These are phyloP conservation scores for Morone saxatilis DNA, from an alignment of 2,113 vertebrate genomes.

Conservation along the genomic window DNA sequence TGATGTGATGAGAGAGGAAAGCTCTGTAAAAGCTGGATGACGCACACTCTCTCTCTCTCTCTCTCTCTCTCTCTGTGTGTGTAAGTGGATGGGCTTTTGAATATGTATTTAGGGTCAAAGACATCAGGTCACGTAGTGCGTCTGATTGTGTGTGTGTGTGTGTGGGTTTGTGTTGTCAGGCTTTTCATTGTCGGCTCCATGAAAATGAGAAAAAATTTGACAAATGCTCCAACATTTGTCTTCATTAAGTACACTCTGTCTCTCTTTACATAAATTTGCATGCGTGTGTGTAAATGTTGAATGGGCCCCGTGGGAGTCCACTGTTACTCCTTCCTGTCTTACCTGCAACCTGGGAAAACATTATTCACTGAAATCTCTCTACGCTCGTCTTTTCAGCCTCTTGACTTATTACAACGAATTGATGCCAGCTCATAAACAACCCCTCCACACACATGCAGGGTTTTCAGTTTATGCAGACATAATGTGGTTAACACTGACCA, in stretches of 20 bases:
- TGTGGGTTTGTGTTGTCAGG: not conserved
- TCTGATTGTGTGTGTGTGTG: not conserved
- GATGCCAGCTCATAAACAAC: not conserved
- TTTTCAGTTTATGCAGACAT: not conserved
- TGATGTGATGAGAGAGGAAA: conserved; percentile 25
- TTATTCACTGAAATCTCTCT: not conserved
- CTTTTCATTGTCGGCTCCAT: not conserved
- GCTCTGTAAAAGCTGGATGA: not conserved
- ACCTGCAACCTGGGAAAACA: not conserved
- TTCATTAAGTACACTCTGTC: conserved; percentile 28
- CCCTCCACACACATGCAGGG: not conserved
- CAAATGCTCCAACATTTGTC: conserved; percentile 39
- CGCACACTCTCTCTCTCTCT: not conserved
- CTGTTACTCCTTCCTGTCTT: not conserved
- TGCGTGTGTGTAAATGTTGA: conserved; percentile 15
- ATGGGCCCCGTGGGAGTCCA: not conserved
- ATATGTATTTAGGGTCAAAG: not conserved
- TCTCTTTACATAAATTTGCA: conserved; percentile 35
- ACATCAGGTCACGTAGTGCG: not conserved
- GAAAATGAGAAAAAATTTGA: not conserved
- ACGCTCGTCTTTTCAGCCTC: not conserved
- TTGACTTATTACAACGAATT: not conserved
- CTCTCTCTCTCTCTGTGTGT: not conserved
- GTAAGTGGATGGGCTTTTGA: not conserved
- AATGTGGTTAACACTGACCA: not conserved